Evolutionary conservation across 2,113 vertebrate genomes (phyloP).

Genomic region (Pseudorectes ferrugineus): DNA sequence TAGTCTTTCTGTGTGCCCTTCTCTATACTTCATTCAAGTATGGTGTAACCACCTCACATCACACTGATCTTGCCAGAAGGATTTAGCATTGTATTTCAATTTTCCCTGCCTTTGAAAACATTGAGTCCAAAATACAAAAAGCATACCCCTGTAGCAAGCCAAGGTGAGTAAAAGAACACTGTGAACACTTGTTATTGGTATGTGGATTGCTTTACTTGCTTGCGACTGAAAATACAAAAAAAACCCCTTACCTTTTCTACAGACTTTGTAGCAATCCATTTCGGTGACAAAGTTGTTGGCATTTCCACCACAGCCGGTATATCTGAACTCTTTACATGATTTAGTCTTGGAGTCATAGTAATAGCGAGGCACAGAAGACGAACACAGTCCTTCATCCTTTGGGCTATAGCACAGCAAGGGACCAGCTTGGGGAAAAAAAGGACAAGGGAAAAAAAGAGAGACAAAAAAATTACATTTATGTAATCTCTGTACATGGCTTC

Average conservation of each 20-base stretch:
- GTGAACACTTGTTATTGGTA: background rate
- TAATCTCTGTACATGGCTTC: background rate
- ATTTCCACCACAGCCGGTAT: conserved; percentile 89
- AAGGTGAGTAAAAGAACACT: background rate
- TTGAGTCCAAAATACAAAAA: background rate
- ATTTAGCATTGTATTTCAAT: background rate
- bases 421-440: conserved; percentile 47
- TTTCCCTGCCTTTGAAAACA: background rate
- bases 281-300: conserved; percentile 86
- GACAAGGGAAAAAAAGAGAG: background rate
- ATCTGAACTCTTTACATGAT: conserved; percentile 82
- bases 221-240: background rate
- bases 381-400: conserved; percentile 83
- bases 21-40: background rate
- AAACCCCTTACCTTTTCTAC: conserved; percentile 72
- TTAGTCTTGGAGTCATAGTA: conserved; percentile 81
- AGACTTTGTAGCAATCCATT: conserved; percentile 76
- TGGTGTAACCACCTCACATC: background rate
- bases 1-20: background rate
- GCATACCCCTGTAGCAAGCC: background rate
- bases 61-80: background rate
- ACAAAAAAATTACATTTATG: background rate
- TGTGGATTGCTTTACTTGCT: background rate
- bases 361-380: conserved; percentile 83
- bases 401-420: conserved; percentile 83